These are phyloP conservation scores for Squalus acanthias DNA, from an alignment of 2,797 vertebrate genomes.

Conservation along the genomic window DNA sequence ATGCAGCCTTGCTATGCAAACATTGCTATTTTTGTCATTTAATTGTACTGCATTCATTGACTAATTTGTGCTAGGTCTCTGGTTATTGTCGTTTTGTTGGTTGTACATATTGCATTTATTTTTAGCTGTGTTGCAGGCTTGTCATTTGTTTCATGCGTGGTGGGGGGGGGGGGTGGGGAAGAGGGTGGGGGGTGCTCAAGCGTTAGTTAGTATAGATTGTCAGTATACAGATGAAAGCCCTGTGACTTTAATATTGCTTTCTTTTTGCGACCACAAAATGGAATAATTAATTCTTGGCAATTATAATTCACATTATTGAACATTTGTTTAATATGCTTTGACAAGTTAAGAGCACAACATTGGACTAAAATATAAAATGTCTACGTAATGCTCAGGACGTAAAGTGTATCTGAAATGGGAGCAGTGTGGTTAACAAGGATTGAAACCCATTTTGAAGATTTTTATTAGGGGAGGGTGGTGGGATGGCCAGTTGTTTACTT, in stretches of 20 bases:
- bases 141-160: background rate
- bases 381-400: background rate
- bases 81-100: background rate
- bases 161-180: background rate
- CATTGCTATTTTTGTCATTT: background rate
- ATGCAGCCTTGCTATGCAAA: background rate
- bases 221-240: background rate
- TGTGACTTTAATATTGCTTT: background rate
- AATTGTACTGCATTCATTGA: background rate
- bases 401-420: background rate
- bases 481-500: background rate
- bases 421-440: background rate
- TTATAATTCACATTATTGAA: background rate
- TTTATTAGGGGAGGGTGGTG: background rate
- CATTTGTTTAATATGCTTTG: background rate
- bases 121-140: background rate
- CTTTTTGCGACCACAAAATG: background rate
- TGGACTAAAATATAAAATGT: background rate
- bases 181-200: too few species aligned
- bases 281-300: background rate
- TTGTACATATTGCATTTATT: background rate
- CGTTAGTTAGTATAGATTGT: background rate
- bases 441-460: background rate
- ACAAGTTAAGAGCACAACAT: background rate
- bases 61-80: background rate